phyloP scores from a whole-genome alignment of 2,113 vertebrate species.

The Colossoma macropomum region DNA sequence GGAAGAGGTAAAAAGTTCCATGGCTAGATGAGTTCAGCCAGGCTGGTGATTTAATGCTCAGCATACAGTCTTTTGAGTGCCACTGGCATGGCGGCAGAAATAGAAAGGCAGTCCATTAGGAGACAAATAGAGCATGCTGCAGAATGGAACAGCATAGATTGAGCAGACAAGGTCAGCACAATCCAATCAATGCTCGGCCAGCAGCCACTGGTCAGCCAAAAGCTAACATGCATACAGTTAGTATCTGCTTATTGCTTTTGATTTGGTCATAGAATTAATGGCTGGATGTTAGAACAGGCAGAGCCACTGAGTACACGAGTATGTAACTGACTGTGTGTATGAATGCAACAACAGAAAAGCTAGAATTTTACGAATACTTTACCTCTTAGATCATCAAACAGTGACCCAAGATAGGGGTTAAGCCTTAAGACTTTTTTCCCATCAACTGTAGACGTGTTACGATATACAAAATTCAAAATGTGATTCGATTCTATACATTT shows the following conservation, averaged over 20 bases:
- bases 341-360: background rate
- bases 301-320: background rate
- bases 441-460: too few relatives aligned
- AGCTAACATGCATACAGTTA: background rate
- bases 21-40: background rate
- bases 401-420: too few relatives aligned
- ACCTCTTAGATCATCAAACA: too few relatives aligned
- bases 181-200: constrained; percentile 6
- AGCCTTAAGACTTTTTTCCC: too few relatives aligned
- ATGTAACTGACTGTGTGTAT: background rate
- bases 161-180: background rate
- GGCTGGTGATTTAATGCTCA: background rate
- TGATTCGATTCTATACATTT: too few relatives aligned
- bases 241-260: background rate
- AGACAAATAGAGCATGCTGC: constrained; percentile 15
- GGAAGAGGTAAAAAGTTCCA: background rate
- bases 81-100: background rate
- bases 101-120: constrained; percentile 1
- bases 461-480: too few relatives aligned
- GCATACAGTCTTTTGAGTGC: background rate
- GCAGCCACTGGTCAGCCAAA: background rate
- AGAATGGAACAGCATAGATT: background rate
- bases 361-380: too few relatives aligned
- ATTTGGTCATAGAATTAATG: background rate
- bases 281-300: background rate